Base-by-base conservation (phyloP, 2,888 invertebrate species). In the Pristionchus arcanus region DNA sequence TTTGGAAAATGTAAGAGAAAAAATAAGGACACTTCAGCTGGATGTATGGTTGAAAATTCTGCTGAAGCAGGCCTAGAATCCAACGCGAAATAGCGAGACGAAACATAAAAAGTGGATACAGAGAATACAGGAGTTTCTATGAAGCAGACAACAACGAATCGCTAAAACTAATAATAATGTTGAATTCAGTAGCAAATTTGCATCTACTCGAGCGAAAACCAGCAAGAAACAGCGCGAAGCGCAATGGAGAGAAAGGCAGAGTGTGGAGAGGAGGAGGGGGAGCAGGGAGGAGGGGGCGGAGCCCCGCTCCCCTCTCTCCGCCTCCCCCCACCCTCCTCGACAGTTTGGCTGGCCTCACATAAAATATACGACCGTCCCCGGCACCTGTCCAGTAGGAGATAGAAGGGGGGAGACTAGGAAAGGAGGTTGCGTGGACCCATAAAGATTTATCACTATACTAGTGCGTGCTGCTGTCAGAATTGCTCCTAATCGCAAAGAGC, bases 291-390 rank as follows among this genome's bases (percentile, higher is more conserved):
- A 49, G 34, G 81, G 81, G 81, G 81, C 81, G 81, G 81, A 81
- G 81, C 49, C 81, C 81, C n/a, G n/a, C n/a, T n/a, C 81, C 15
- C 53, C 71, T 16, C 81, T n/a, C 81, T 28, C 49, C 9, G 9
- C 19, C 81, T 53, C 81, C 49, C 28, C 28, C 37, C 42, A 37
- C 31, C 71, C 74, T n/a, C 81, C 15, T 11, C 81, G 81, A 81
- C 49, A 53, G 81, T 74, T 81, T 42, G 81, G 63, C 63, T 63
- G 63, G 81, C 49, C 49, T 42, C 81, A 49, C 81, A 81, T 81
- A 81, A 81, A 81, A 81, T 81, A 81, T 81, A 81, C 81, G 81
- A 81, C 81, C 81, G 81, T 34, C 77, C 77, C 31, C 21, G 81
- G 81, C 81, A 81, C 81, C 81, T 81, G 81, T 49, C 28, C 81